Evolutionary conservation across 2,888 invertebrate species (phyloP), one percentile per base, ranked within the genome.

Genomic region (Phaedon cochleariae): DNA sequence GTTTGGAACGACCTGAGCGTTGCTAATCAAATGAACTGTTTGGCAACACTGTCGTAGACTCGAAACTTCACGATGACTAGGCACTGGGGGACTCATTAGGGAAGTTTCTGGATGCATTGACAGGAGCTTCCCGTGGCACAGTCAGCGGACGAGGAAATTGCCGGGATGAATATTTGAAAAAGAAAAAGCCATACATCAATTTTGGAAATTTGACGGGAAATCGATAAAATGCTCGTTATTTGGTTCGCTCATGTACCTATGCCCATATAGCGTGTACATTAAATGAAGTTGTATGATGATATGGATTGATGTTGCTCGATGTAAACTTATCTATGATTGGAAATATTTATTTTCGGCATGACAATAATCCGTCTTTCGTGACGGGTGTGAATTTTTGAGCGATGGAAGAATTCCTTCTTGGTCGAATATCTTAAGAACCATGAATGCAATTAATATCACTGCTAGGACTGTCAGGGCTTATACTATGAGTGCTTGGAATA

Each of bases 101-200:
- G 3, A 41, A 41, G 10, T 41, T 41, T 41, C 41, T 15, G 41
- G 15, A 41, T 2, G 41, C 41, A 41, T 15, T 41, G 41, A 41
- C 41, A 41, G 41, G 41, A 41, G 41, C 41, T 41, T 41, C 41
- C 41, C 6, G 41, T 4, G 15, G 41, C 41, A 41, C 41, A 41
- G 12, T 41, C 41, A 41, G 41, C 41, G 15, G 41, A 15, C n/a
- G 15, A 41, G 41, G 41, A 41, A 41, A 41, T 41, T 41, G 41
- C 41, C 41, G 15, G 41, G 41, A 41, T 41, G 41, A 41, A 41
- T 41, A 41, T 41, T 41, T 41, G 15, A 41, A 41, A 41, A 41
- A 41, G 15, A 41, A 41, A 41, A 41, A 41, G 41, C 41, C 41
- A 41, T 41, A 41, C 41, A 41, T 41, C 41, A 41, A 41, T 41